Base-by-base conservation (phyloP, 2,113 vertebrate genomes). In the Phoxinus phoxinus region DNA sequence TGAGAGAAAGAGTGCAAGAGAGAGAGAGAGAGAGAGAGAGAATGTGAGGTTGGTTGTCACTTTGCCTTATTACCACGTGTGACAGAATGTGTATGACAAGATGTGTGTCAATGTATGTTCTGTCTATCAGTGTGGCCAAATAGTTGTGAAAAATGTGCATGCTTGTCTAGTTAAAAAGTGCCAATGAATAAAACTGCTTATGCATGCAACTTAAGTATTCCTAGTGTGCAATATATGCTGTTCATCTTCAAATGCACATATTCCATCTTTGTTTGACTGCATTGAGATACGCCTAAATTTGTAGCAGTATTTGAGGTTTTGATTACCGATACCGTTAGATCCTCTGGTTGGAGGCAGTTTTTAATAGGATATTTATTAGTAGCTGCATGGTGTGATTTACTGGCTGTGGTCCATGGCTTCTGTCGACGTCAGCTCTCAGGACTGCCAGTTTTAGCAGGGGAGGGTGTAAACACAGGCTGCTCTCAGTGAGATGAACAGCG, bases 401-500 rank as follows among this genome's bases (percentile, higher is more conserved):
- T 89, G 83, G 83, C 56, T 63, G 17, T 9, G n/a, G 41, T 59
- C 77, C 86, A 84, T 30, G 23, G 65, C 71, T 83, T 76, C 53
- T 87, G 88, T 63, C 25, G 83, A 89, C 74, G 83, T 89, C 88
- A 82, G 85, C 88, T 77, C 83, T 30, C 13, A 46, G 61, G 71
- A 74, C 73, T 56, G 75, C 63, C 79, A 75, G 86, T 79, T 87
- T 77, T 59, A 73, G 37, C 67, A 37, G 46, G 67, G 79, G 73
- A 83, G 73, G 48, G 61, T 77, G 48, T 76, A 69, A 74, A 80
- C 74, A 78, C 25, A 65, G 75, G 17, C 78, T 80, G 32, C 21
- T 79, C 58, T 46, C 65, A 72, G 72, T 25, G 25, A 80, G 51
- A 53, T 71, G 86, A 84, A 83, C 59, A 83, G 59, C 79, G 73